Percentiles rank a stretch among this genome's conserved stretches.
These are phyloP conservation scores for Aradophagus sp. DNA, from an alignment of 1,140 invertebrate genomes.

Conservation along the genomic window DNA sequence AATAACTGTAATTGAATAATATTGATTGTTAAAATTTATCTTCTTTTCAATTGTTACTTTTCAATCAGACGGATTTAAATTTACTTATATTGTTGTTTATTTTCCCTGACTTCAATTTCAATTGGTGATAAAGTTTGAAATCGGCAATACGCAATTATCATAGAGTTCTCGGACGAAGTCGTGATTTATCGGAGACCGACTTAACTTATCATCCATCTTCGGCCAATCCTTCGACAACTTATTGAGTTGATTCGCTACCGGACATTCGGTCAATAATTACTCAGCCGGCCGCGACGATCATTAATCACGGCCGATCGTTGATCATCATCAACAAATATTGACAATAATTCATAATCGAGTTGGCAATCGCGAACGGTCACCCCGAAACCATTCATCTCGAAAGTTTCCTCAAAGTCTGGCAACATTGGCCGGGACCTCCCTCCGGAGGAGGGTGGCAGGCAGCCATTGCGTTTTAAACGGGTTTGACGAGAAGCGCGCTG, in stretches of 20 bases:
- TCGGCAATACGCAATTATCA: too few relatives aligned
- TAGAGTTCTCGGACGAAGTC: too few relatives aligned
- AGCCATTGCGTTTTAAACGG: conserved; percentile 46
- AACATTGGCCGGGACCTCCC: conserved; percentile 42
- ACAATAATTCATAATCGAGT: conserved; percentile 31
- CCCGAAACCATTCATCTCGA: conserved; percentile 15
- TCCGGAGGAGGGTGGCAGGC: conserved; percentile 45
- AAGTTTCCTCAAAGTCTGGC: conserved; percentile 42
- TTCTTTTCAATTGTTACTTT: too few relatives aligned
- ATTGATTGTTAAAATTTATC: too few relatives aligned
- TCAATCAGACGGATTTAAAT: too few relatives aligned
- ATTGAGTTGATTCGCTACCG: conserved; percentile 34
- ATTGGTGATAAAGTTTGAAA: too few relatives aligned
- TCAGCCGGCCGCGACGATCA: conserved; percentile 10
- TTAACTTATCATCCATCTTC: conserved; percentile 27
- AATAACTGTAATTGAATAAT: too few relatives aligned
- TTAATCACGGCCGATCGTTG: conserved; percentile 29
- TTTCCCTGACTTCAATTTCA: too few relatives aligned
- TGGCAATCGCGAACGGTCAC: conserved; percentile 13
- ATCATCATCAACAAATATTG: conserved; percentile 38
- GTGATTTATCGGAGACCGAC: too few relatives aligned
- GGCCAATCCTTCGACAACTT: conserved; percentile 16
- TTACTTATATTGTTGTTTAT: too few relatives aligned
- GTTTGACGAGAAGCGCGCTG: conserved; percentile 38
- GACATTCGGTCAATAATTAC: conserved; percentile 33